phyloP scores from a whole-genome alignment of 2,797 vertebrate species.

The Scarus forsteni region DNA sequence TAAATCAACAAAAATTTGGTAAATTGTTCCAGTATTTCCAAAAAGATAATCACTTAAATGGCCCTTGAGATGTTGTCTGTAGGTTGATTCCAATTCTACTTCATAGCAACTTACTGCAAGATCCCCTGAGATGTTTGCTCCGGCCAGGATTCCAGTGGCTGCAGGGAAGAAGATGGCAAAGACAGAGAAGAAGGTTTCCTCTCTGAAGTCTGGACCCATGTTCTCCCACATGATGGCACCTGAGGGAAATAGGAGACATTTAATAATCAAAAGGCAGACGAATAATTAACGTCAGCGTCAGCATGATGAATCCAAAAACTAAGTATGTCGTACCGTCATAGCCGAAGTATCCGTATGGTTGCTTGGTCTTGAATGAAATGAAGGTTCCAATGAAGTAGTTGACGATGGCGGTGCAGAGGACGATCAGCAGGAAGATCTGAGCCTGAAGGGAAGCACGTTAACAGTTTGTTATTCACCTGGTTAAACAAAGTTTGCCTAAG shows the following conservation, averaged over 20 bases:
- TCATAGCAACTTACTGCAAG: slow-evolving; percentile 88
- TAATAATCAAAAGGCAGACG: slow-evolving; percentile 1
- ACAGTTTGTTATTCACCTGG: neutral
- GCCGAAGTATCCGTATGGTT: slow-evolving; percentile 91
- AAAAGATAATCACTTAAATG: neutral
- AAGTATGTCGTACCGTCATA: slow-evolving; percentile 87
- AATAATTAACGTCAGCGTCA: neutral
- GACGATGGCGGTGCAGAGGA: slow-evolving; percentile 91
- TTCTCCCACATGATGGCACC: slow-evolving; percentile 94
- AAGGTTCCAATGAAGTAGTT: slow-evolving; percentile 96
- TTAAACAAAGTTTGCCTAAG: neutral
- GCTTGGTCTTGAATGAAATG: slow-evolving; percentile 90
- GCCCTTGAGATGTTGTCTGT: no score
- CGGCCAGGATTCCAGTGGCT: slow-evolving; percentile 97
- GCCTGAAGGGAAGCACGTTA: slow-evolving; percentile 82
- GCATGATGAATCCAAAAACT: neutral
- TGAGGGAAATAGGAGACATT: slow-evolving; percentile 53
- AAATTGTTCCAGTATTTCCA: neutral
- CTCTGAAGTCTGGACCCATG: slow-evolving; percentile 93
- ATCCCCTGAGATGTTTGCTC: slow-evolving; percentile 99
- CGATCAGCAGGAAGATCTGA: slow-evolving; percentile 95
- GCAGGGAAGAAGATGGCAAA: slow-evolving; percentile 99
- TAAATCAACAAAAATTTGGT: no score
- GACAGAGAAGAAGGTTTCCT: slow-evolving; percentile 94
- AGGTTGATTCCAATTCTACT: no score